Evolutionary conservation across 2,797 vertebrate genomes (phyloP), one percentile per base, ranked within the genome.

Genomic region (Molossus alvarezi): DNA sequence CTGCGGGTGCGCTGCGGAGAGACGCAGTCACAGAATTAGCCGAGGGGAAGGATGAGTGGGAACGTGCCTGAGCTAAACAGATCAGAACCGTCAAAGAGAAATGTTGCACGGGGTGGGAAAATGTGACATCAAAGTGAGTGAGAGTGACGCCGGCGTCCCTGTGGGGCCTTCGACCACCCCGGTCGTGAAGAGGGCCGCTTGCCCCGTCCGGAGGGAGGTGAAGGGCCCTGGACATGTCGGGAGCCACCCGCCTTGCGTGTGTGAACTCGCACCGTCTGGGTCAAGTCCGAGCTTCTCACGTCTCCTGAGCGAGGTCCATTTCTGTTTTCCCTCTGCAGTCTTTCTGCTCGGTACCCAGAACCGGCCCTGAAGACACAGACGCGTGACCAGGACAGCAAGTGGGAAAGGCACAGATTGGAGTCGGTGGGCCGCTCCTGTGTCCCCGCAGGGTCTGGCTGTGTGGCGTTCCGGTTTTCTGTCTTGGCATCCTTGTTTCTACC

Each of bases 91-190:
- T 94, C 87, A 96, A 13, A 58, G 94, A 96, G 83, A 96, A 94
- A 57, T 96, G 97, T 96, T 95, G 80, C 83, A 95, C 89, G 95
- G 88, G 90, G 33, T 58, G 89, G 80, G 72, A 94, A 97, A 97
- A 98, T 69, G 29, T 95, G 96, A 95, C 97, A 98, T 97, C 97
- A 97, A 98, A 98, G 98, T 97, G 97, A 97, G 97, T 94, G 94
- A 97, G 33, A 85, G 93, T 88, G 90, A 97, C 90, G 37, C 67
- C 69, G 90, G 92, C 90, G 77, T 96, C 82, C 27, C 3, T 20
- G 14, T 33, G 83, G 65, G 82, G 62, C 57, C 86, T 85, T 67
- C 33, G 76, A 77, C 96, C 45, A 65, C 62, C n/a, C 14, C 11
- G 27, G 27, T 9, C 79, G 14, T 10, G 57, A 80, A 92, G 90